phyloP scores from a whole-genome alignment of 2,113 vertebrate genomes.

The Cathartes aura region DNA sequence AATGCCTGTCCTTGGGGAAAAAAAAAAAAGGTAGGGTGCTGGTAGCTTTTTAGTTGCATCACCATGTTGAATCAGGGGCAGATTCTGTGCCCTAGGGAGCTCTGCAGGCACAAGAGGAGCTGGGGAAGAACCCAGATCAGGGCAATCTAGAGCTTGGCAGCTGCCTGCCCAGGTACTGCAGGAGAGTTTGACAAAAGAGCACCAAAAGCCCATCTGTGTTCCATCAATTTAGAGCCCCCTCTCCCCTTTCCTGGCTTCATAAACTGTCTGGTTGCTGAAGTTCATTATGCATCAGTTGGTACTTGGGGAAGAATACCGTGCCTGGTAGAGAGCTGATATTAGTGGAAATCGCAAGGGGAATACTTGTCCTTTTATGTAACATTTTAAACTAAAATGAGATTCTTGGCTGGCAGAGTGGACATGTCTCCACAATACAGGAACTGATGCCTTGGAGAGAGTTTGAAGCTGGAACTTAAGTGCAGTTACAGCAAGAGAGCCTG shows the following conservation, averaged over 20 bases:
- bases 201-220: not conserved
- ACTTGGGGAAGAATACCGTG: not conserved
- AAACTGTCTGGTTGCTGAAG: not conserved
- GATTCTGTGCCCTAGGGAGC: not conserved
- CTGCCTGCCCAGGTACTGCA: not conserved
- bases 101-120: not conserved
- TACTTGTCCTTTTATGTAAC: constrained; percentile 18
- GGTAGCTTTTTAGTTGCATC: not conserved
- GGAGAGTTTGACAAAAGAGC: not conserved
- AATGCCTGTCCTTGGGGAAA: not conserved
- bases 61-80: not conserved
- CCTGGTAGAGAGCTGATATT: not conserved
- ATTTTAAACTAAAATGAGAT: not conserved
- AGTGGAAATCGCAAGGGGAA: not conserved
- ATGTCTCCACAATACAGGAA: not conserved
- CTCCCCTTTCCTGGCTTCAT: not conserved
- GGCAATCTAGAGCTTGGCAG: not conserved
- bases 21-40: not conserved
- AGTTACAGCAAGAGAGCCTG: not conserved
- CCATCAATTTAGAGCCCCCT: not conserved
- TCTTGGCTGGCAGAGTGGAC: constrained; percentile 20
- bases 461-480: not conserved
- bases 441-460: not conserved
- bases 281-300: not conserved
- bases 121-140: not conserved